Base-by-base conservation (phyloP, 1,140 invertebrate species). In the Aphis gossypii region DNA sequence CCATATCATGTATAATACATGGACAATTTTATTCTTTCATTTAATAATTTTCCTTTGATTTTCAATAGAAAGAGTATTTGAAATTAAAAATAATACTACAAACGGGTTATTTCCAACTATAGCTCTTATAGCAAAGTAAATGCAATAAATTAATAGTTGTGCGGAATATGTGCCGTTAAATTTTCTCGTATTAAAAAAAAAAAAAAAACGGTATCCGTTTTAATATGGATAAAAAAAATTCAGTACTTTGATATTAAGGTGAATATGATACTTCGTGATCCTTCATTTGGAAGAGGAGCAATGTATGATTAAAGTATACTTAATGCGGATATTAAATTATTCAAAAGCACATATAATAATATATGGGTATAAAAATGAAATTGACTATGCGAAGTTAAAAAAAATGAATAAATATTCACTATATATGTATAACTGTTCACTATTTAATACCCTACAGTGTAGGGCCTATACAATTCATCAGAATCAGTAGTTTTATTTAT, bases 251-350 rank as follows among this genome's bases (percentile, higher is more conserved):
- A 56, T 54, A 56, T 56, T 56, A 41, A 56, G 35, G 48, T 35
- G 35, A 89, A 89, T 56, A 56, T 54, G 35, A 89, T 41, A 21
- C n/a, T 83, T 25, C 82, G 38, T 51, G 41, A 46, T 86, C 11
- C 84, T 86, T 46, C 84, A 86, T 86, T 89, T 89, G 18, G 21
- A 54, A 89, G 51, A 25, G 23, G 86, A 35, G 30, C 20, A n/a
- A 87, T 25, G 21, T 56, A 89, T 54, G 35, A 56, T 89, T 41
- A 89, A 89, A 8, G 48, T 38, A 56, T 41, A 38, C 35, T 89
- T 38, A 56, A 89, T n/a, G 51, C 14, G 51, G 48, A 89, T 89
- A 56, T 87, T 87, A 87, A 87, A 87, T 87, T 35, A 87, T 87
- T 87, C 86, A 87, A 87, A 87, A 87, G 86, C n/a, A 18, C 83